Base-by-base conservation (phyloP, 2,797 vertebrate genomes). In the Meriones psammophilus region DNA sequence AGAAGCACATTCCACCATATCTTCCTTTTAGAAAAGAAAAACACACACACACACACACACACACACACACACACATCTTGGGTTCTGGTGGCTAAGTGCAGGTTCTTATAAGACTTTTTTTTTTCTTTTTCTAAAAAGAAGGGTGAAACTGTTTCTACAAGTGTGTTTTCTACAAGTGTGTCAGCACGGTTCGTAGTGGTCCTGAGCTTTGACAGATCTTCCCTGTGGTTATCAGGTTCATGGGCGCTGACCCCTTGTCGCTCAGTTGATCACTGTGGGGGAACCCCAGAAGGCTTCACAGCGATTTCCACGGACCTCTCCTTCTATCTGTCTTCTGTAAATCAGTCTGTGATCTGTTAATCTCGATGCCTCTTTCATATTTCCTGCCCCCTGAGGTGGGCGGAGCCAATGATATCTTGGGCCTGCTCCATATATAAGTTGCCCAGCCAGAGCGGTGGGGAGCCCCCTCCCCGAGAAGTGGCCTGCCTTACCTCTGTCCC, bases 61-160 rank as follows among this genome's bases (percentile, higher is more conserved):
- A 50, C 50, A 50, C 50, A 50, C 50, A 50, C 50, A 50, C 50
- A 50, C 9, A 50, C 10, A 50, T 64, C 62, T 46, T 54, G 66
- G 42, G 83, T 54, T 69, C 64, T 85, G 30, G 42, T 42, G 20
- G 50, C 30, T n/a, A 66, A n/a, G 30, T 85, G 3, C 20, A 54
- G 6, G 20, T 30, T 20, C 30, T 54, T 68, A 24, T n/a, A 81
- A 71, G 39, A 56, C 28, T 33, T 68, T 80, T 76, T 91, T 96
- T 62, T 88, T 76, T 91, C 96, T 62, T 88, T 93, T 36, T 91
- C 89, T 68, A 24, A 86, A 69, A 73, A 66, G 15, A 66, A 20
- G 58, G 18, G 5, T 39, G 73, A 74, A 5, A 24, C 54, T 2
- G 0, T 83, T 92, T 87, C 46, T 66, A 15, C 74, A 91, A 79